phyloP scores from a whole-genome alignment of 1,140 invertebrate genomes.

The Asbolus verrucosus region DNA sequence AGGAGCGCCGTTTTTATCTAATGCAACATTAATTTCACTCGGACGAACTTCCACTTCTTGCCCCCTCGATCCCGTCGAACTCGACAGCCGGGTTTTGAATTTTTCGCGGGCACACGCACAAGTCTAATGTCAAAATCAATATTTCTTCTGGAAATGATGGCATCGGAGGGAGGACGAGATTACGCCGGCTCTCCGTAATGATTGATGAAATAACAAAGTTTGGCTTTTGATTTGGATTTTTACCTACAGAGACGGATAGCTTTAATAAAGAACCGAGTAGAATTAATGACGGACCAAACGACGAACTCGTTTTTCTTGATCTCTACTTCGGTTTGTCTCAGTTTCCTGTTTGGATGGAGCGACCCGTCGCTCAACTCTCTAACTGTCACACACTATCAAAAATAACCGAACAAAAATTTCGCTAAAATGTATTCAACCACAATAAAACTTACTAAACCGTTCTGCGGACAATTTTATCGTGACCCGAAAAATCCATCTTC shows the following conservation, averaged over 20 bases:
- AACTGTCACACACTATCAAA: background rate
- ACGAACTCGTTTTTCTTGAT: slow-evolving; percentile 47
- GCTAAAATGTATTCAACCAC: no score
- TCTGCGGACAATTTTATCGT: no score
- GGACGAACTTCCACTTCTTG: slow-evolving; percentile 19
- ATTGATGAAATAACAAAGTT: slow-evolving; percentile 52
- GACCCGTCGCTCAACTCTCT: background rate
- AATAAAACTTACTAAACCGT: no score
- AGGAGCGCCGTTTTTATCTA: slow-evolving; percentile 49
- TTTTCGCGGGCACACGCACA: background rate
- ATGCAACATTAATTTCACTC: slow-evolving; percentile 48
- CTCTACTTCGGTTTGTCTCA: slow-evolving; percentile 37
- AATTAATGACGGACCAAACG: slow-evolving; percentile 47
- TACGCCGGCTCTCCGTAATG: slow-evolving; percentile 23
- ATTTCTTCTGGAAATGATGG: slow-evolving; percentile 16
- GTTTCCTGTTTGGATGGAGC: slow-evolving; percentile 22
- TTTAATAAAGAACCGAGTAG: slow-evolving; percentile 50
- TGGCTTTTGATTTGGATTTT: slow-evolving; percentile 51
- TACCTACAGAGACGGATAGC: slow-evolving; percentile 49
- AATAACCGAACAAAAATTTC: background rate
- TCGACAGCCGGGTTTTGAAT: no score
- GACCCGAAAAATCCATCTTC: no score
- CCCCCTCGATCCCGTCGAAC: no score
- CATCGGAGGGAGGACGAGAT: slow-evolving; percentile 6
- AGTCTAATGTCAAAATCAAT: slow-evolving; percentile 16